Evolutionary conservation across 1,140 invertebrate genomes (phyloP).

Genomic region (Drosophila kurseongensis): DNA sequence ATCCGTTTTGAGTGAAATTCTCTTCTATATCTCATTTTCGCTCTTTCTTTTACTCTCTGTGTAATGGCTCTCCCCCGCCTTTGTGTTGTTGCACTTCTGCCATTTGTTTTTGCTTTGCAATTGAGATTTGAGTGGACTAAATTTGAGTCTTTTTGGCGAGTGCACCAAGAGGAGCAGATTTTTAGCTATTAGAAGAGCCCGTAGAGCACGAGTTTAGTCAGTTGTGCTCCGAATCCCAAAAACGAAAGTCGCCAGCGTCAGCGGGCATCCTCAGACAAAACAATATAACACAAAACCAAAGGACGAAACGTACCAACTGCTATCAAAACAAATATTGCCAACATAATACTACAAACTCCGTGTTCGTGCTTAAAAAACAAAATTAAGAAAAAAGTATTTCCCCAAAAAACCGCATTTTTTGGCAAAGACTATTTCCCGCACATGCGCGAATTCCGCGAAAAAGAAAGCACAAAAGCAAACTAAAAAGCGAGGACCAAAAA

Average conservation of each 20-base stretch:
- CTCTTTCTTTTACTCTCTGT: slow-evolving; percentile 30
- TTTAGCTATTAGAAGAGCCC: slow-evolving; percentile 71
- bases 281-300: slow-evolving; percentile 18
- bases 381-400: slow-evolving; percentile 12
- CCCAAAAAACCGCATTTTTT: slow-evolving; percentile 18
- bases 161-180: slow-evolving; percentile 63
- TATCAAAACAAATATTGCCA: slow-evolving; percentile 45
- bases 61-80: slow-evolving; percentile 30
- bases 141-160: slow-evolving; percentile 48
- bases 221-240: slow-evolving; percentile 79
- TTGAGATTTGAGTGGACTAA: slow-evolving; percentile 52
- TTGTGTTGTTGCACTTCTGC: slow-evolving; percentile 70
- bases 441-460: slow-evolving; percentile 76
- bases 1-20: slow-evolving; percentile 46
- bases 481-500: slow-evolving; percentile 71
- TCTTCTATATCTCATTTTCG: slow-evolving; percentile 24
- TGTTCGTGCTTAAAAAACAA: slow-evolving; percentile 39
- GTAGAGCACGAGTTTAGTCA: slow-evolving; percentile 71
- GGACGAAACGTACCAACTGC: slow-evolving; percentile 39
- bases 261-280: slow-evolving; percentile 30
- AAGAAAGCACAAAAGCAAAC: slow-evolving; percentile 46
- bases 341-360: slow-evolving; percentile 24
- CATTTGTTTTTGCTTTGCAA: slow-evolving; percentile 76
- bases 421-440: slow-evolving; percentile 50
- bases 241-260: slow-evolving; percentile 58